These are phyloP conservation scores for Cheilosia variabilis DNA, from an alignment of 2,888 invertebrate genomes.

Conservation along the genomic window DNA sequence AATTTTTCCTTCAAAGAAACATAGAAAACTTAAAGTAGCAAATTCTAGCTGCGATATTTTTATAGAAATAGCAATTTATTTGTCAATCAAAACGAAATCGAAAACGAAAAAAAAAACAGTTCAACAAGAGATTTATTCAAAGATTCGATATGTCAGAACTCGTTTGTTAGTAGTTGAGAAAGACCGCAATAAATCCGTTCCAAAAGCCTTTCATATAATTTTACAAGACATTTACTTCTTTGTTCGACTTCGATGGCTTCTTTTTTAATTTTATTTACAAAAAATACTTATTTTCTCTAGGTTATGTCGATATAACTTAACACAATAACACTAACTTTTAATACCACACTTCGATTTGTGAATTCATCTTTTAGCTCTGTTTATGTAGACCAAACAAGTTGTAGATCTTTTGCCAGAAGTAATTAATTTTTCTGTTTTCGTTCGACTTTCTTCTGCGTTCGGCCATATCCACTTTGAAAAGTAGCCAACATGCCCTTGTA, in stretches of 20 bases:
- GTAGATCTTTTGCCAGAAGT: constrained; percentile 79
- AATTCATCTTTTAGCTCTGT: constrained; percentile 5
- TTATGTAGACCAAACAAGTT: constrained; percentile 78
- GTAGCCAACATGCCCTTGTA: constrained; percentile 85
- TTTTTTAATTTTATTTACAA: constrained; percentile 8
- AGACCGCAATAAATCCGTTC: no score
- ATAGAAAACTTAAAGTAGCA: no score
- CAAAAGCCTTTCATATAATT: no score
- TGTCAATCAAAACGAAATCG: no score
- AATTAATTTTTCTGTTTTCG: constrained; percentile 77
- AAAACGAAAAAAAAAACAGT: no score
- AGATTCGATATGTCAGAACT: no score
- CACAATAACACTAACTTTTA: background rate
- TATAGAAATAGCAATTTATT: no score
- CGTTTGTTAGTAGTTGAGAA: no score
- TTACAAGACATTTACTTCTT: background rate
- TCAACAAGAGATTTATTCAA: no score
- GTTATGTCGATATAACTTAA: background rate
- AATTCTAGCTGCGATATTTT: no score
- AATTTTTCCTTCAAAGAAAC: no score
- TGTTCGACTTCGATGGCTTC: background rate
- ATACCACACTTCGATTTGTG: background rate
- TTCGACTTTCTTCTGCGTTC: constrained; percentile 80
- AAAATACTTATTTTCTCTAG: background rate
- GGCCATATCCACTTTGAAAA: constrained; percentile 85